Base-by-base conservation (phyloP, 2,888 invertebrate species). In the Nomada lathburiana region DNA sequence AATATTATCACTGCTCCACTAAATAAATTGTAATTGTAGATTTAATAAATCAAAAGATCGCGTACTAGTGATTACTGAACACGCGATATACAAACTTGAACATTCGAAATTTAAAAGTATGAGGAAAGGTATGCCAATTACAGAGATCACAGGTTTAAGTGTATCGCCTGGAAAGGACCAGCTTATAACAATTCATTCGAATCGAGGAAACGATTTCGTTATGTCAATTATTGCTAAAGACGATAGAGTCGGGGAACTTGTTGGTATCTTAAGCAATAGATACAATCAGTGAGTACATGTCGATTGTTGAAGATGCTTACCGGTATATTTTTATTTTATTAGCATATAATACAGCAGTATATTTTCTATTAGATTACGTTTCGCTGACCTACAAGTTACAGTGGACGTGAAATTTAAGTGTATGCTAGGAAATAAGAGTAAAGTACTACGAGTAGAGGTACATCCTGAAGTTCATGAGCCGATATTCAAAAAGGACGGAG, bases 131-230 rank as follows among this genome's bases (percentile, higher is more conserved):
- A 96, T 97, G 88, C 95, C 96, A 7, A 96, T 98, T 75, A 95
- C 96, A 71, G 97, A 97, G 96, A 95, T 98, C 70, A 98, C 97
- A 0, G 97, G 97, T 0, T 93, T 98, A 62, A 98, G 98, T 89
- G 96, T 98, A 44, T 98, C 97, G 91, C 97, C 98, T 47, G 97
- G 97, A 5, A 95, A 95, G 77, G 98, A 98, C 92, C 98, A 98
- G 93, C 95, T 99, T 84, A 96, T 98, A 80, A 97, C 98, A 71
- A 95, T 99, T 87, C 98, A 98, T 94, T 96, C 98, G 65, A 96
- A 97, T 68, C 96, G 96, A 20, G 97, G 98, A 75, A 98, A 98
- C 94, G 99, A 99, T 94, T 95, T 99, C 86, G 98, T 99, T 53
- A 95, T 98, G 88, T 97, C 98, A 0, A 95, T 99, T 81, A 94